Evolutionary conservation across 2,797 vertebrate species (phyloP).

Genomic region (Coregonus sp.): DNA sequence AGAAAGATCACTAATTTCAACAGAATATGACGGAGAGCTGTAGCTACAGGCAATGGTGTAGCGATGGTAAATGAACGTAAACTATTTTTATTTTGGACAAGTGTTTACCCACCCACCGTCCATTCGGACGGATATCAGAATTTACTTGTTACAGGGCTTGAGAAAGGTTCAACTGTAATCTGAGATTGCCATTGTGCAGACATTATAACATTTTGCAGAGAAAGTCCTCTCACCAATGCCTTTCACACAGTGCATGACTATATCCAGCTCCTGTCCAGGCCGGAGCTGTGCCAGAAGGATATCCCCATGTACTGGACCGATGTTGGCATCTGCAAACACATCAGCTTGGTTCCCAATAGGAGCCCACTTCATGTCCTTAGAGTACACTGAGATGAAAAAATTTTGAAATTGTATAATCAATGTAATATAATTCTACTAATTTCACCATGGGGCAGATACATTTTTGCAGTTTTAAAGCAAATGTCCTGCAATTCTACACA

Average conservation of each 20-base stretch:
- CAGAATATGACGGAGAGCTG: neutral
- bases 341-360: constrained; percentile 96
- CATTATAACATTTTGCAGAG: neutral
- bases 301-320: constrained; percentile 88
- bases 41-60: neutral
- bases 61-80: neutral
- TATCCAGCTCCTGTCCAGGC: constrained; percentile 94
- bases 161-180: neutral
- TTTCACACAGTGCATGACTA: constrained; percentile 96
- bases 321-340: constrained; percentile 84
- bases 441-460: too few species aligned
- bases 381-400: constrained; percentile 80
- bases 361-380: constrained; percentile 90
- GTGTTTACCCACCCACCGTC: too few species aligned
- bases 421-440: too few species aligned
- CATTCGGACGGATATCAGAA: too few species aligned
- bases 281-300: constrained; percentile 92
- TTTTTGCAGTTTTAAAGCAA: too few species aligned
- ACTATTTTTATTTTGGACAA: too few species aligned
- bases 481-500: too few species aligned
- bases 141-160: neutral
- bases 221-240: constrained; percentile 83
- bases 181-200: neutral
- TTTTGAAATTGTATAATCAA: neutral
- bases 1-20: neutral